phyloP scores from a whole-genome alignment of 2,888 invertebrate genomes.

The Tinea trinotella region DNA sequence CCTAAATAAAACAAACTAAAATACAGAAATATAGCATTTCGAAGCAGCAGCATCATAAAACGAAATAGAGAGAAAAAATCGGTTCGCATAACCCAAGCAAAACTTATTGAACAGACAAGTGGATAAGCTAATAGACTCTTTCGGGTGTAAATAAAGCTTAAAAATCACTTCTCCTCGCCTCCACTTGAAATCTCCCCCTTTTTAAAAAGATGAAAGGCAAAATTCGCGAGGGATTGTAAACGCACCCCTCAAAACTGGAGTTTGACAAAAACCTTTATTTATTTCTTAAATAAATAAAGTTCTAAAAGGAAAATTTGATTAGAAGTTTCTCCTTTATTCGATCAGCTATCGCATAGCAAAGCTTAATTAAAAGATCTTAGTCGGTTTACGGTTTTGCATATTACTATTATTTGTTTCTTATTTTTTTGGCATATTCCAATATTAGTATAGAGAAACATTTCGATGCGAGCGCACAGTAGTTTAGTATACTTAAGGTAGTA shows the following conservation, averaged over 20 bases:
- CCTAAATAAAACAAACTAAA: no score
- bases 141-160: constrained; percentile 47
- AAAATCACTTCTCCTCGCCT: constrained; percentile 43
- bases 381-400: no score
- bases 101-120: constrained; percentile 20
- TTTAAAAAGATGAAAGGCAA: constrained; percentile 36
- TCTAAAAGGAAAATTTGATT: background rate
- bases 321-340: no score
- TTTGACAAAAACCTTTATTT: background rate
- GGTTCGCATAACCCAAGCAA: background rate
- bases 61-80: background rate
- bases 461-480: no score
- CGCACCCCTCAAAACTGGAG: background rate
- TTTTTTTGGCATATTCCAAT: no score
- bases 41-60: no score
- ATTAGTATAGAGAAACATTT: no score
- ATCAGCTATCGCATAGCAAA: no score
- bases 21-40: no score
- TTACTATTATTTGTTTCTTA: no score
- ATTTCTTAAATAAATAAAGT: background rate
- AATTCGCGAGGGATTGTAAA: constrained; percentile 23
- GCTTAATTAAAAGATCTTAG: no score
- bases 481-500: no score
- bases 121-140: constrained; percentile 37
- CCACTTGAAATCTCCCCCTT: constrained; percentile 32